Base-by-base conservation (phyloP, 1,140 invertebrate genomes). In the Drosophila asahinai region DNA sequence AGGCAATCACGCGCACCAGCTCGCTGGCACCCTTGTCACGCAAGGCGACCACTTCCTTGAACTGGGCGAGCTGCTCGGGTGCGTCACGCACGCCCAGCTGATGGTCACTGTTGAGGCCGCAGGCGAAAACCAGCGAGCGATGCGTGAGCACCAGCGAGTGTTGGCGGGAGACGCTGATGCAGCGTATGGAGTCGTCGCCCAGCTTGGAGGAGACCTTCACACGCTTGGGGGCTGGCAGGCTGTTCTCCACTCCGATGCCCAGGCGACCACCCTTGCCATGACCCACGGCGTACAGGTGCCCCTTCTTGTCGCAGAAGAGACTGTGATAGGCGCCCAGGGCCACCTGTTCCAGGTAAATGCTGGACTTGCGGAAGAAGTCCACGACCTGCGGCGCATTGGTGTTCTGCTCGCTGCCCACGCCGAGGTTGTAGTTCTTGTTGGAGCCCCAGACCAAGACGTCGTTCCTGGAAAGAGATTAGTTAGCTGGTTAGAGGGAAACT, bases 341-440 rank as follows among this genome's bases (percentile, higher is more conserved):
- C 1, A 91, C 93, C 90, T 61, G 95, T 76, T 94, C 94, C 45
- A 89, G 80, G 47, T 75, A 86, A 57, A 90, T 77, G 62, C 79
- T 80, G 15, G 87, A 75, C 59, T 92, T 92, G 25, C 80, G 84
- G 66, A 93, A 93, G 76, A 91, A 91, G 38, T 93, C 84, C 42
- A 93, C 64, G n/a, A 77, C 77, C 68, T 92, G 91, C 14, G 92
- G 92, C 2, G 74, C 66, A 45, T 78, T 63, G 9, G 79, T 79
- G 15, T 73, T 77, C 38, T 90, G 80, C 36, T 87, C 81, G 43
- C 90, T 86, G 49, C 80, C 92, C 60, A 92, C 80, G 51, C 96
- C 96, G 15, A 96, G 93, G 63, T 95, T 96, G 80, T 95, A 96
- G 89, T 96, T 97, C 27, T 94, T 93, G 84, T 97, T 96, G n/a